Conservation (phyloP, 2,888 invertebrate genomes). For the Machimus rusticus region DNA sequence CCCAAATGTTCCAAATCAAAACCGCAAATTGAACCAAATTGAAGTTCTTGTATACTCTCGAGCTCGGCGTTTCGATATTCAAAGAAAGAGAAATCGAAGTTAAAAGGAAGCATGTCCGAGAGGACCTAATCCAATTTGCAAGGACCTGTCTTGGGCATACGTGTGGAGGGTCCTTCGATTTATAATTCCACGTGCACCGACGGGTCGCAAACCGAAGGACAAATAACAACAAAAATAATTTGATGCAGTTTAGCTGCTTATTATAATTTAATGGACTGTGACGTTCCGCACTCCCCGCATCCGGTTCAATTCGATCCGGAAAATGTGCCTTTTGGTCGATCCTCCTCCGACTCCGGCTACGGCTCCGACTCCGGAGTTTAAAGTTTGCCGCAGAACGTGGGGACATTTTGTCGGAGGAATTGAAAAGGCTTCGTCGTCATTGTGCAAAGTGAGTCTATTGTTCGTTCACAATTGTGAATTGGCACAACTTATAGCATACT, state of each 20-base stretch:
- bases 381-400: constrained; percentile 4
- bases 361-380: neutral
- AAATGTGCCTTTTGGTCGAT: neutral
- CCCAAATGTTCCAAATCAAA: neutral
- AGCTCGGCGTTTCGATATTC: neutral
- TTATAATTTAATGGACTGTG: constrained; percentile 34
- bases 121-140: neutral
- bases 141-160: neutral
- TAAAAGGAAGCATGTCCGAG: neutral
- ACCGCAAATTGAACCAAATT: neutral
- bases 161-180: neutral
- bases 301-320: constrained; percentile 6
- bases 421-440: constrained; percentile 39
- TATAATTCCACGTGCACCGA: neutral
- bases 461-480: constrained; percentile 41
- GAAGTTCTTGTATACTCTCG: neutral
- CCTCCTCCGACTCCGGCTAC: no score
- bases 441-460: constrained; percentile 40
- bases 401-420: constrained; percentile 28
- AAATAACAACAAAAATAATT: constrained; percentile 27
- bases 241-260: constrained; percentile 24
- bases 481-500: constrained; percentile 44
- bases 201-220: neutral
- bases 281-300: neutral
- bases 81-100: neutral